A percentile compares a stretch with the other conserved stretches of the same genome.
Conservation (phyloP, 1,140 invertebrate genomes). For the Caenorhabditis remanei region DNA sequence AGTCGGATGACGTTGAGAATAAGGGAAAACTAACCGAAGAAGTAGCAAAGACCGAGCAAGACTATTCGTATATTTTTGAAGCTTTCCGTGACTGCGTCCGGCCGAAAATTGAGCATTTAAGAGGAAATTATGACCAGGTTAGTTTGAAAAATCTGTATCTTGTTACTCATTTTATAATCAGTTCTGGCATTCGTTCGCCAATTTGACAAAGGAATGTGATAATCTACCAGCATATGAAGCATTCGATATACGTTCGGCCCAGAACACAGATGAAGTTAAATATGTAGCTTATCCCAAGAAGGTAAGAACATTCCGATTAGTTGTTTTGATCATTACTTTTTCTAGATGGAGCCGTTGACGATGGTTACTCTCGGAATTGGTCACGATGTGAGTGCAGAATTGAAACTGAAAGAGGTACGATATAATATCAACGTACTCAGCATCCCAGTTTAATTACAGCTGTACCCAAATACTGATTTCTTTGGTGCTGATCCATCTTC, state of each 20-base stretch:
- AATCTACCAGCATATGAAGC: neutral
- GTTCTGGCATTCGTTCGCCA: neutral
- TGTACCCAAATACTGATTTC: neutral
- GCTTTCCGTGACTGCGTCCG: too few relatives aligned
- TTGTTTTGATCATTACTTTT: too few relatives aligned
- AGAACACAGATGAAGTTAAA: neutral
- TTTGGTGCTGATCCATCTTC: neutral
- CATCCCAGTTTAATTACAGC: neutral
- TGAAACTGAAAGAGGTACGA: constrained; percentile 10
- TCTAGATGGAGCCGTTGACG: neutral
- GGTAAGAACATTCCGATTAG: too few relatives aligned
- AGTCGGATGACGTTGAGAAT: too few relatives aligned
- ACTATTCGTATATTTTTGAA: too few relatives aligned
- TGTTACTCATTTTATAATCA: neutral
- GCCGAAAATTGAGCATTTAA: too few relatives aligned
- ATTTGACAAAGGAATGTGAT: constrained; percentile 1
- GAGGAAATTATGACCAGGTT: too few relatives aligned
- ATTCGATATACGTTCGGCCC: neutral
- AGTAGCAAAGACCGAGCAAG: too few relatives aligned
- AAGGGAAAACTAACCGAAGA: too few relatives aligned
- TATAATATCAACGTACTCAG: too few relatives aligned
- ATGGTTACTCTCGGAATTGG: neutral
- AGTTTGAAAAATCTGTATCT: too few relatives aligned
- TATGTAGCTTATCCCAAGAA: neutral
- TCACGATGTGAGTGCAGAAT: neutral